Evolutionary conservation across 2,888 invertebrate species (phyloP), one percentile per base, ranked within the genome.

Genomic region (Andrena praecox): DNA sequence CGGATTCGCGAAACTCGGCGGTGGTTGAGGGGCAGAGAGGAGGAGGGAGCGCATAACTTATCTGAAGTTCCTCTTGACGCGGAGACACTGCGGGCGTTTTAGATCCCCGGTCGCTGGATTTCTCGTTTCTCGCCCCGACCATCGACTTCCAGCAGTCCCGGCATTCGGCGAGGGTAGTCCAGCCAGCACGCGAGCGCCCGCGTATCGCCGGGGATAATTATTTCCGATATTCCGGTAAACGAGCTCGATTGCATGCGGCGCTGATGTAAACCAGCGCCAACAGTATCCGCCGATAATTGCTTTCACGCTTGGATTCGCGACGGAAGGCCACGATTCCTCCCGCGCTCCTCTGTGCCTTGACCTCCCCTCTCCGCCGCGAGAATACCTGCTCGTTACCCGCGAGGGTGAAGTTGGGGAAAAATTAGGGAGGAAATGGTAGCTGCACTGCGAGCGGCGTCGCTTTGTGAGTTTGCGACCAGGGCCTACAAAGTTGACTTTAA

Each of bases 41-140:
- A 20, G 20, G 12, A 42, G 85, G 82, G 80, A 80, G 69, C 84
- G 86, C 85, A 84, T 85, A 88, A 87, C 88, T 91, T 89, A 89
- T 87, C 89, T 77, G 50, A 89, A 89, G 84, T 86, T 88, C 62
- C 54, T 56, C 67, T 63, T 42, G 42, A 42, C 5, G 64, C 68
- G 77, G 79, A 80, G 79, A 80, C 82, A 78, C 70, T 62, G 68
- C 8, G 12, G 42, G 33, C 31, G 50, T 67, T 76, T 77, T 72
- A 71, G 64, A 56, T 67, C 63, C 59, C 66, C 77, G 42, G 42
- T 75, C 35, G 56, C 35, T 69, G 60, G 29, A 70, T 80, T 82
- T 82, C 84, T 70, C 76, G 80, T 82, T 85, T 76, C 84, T 84
- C 79, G 82, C 82, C 79, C 77, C 77, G 78, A 74, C 63, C 56